Conservation (phyloP, 2,113 vertebrate genomes). For the Lycocorax pyrrhopterus region DNA sequence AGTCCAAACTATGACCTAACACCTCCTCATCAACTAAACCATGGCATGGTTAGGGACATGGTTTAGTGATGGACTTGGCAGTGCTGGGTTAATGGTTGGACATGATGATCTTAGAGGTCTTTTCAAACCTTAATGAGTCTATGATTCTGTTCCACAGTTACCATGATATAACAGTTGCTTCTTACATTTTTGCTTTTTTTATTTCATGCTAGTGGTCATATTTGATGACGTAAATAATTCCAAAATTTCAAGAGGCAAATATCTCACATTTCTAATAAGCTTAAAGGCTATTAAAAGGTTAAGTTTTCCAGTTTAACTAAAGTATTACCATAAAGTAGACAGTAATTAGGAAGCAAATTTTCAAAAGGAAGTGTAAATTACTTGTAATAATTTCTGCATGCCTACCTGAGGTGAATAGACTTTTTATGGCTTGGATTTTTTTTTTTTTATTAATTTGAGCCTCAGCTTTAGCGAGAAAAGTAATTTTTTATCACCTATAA, state of each 20-base stretch:
- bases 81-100: no score
- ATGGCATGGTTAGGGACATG: background rate
- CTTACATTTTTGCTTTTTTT: background rate
- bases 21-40: background rate
- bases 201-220: background rate
- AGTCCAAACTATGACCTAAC: background rate
- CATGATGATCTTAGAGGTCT: background rate
- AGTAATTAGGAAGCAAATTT: background rate
- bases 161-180: background rate
- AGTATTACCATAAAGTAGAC: background rate
- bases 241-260: background rate
- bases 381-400: background rate
- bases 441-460: background rate
- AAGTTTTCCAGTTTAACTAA: background rate
- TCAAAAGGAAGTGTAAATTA: background rate
- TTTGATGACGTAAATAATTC: background rate
- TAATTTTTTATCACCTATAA: background rate
- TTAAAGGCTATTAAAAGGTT: background rate
- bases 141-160: background rate
- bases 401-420: background rate
- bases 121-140: background rate
- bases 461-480: background rate
- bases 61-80: background rate
- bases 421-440: background rate
- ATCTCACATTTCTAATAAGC: background rate